Conservation (phyloP, 2,797 vertebrate species). For the Bucorvus abyssinicus region DNA sequence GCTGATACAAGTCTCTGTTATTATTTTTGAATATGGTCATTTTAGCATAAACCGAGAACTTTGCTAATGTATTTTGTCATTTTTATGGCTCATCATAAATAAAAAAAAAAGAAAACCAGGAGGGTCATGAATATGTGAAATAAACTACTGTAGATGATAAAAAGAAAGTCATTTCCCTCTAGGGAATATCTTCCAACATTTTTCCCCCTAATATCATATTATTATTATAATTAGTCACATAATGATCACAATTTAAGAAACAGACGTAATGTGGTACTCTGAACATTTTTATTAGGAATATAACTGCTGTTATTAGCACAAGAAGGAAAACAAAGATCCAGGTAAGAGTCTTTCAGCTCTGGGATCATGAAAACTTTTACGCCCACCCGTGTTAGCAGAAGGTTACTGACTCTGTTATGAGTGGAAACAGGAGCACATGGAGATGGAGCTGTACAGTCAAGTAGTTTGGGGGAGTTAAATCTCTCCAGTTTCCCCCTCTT, state of each 20-base stretch:
- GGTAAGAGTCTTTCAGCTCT: not conserved
- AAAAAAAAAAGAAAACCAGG: slow-evolving; percentile 67
- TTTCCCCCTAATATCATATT: slow-evolving; percentile 54
- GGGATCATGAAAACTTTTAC: not conserved
- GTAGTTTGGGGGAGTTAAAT: not conserved
- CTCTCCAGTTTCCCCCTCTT: not conserved
- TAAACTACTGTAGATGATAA: slow-evolving; percentile 78
- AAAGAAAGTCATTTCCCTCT: slow-evolving; percentile 77
- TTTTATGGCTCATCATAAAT: slow-evolving; percentile 79
- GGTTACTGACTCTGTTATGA: fast-evolving
- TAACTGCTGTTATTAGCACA: slow-evolving; percentile 19
- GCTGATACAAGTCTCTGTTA: slow-evolving; percentile 85
- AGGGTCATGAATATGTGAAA: slow-evolving; percentile 79
- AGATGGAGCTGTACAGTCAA: not conserved
- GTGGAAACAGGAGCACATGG: not conserved
- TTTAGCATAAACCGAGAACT: slow-evolving; percentile 81
- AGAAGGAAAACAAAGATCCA: slow-evolving; percentile 40
- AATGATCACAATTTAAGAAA: slow-evolving; percentile 58
- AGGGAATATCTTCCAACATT: slow-evolving; percentile 75
- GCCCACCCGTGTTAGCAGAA: not conserved
- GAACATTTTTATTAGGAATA: slow-evolving; percentile 60
- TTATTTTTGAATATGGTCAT: slow-evolving; percentile 86
- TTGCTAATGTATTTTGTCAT: slow-evolving; percentile 82
- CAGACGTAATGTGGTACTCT: not conserved
- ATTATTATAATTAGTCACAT: slow-evolving; percentile 69